phyloP scores from a whole-genome alignment of 2,797 vertebrate genomes.

The Thamnophis elegans region DNA sequence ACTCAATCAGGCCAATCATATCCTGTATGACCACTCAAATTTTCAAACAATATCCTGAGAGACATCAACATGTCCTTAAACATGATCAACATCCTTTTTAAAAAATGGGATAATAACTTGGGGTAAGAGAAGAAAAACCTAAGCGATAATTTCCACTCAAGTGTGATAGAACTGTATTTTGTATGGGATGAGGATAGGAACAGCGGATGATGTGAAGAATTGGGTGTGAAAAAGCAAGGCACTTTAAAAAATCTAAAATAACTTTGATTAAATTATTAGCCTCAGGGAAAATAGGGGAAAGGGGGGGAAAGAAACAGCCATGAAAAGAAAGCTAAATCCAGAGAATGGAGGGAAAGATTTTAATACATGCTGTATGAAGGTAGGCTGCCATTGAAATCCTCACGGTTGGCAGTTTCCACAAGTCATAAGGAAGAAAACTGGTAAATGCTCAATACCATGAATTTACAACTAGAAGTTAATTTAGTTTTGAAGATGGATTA shows the following conservation, averaged over 20 bases:
- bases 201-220: not conserved
- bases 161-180: not conserved
- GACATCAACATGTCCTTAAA: not conserved
- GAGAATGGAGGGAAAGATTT: not conserved
- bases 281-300: not conserved
- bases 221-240: not conserved
- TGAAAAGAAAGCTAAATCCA: not conserved
- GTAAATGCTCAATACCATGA: not conserved
- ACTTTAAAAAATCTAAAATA: slow-evolving; percentile 2
- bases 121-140: not conserved
- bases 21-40: not conserved
- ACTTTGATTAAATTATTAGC: slow-evolving; percentile 26
- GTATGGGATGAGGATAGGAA: not conserved
- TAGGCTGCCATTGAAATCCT: not conserved
- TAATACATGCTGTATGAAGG: not conserved
- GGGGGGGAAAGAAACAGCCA: not conserved
- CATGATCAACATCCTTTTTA: not conserved
- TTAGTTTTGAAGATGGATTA: not conserved
- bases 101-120: not conserved
- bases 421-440: not conserved
- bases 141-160: not conserved
- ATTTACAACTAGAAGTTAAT: not conserved
- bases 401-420: not conserved
- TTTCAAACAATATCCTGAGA: not conserved
- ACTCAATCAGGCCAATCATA: not conserved